Evolutionary conservation across 2,888 invertebrate genomes (phyloP).

Genomic region (Baccha elongata): DNA sequence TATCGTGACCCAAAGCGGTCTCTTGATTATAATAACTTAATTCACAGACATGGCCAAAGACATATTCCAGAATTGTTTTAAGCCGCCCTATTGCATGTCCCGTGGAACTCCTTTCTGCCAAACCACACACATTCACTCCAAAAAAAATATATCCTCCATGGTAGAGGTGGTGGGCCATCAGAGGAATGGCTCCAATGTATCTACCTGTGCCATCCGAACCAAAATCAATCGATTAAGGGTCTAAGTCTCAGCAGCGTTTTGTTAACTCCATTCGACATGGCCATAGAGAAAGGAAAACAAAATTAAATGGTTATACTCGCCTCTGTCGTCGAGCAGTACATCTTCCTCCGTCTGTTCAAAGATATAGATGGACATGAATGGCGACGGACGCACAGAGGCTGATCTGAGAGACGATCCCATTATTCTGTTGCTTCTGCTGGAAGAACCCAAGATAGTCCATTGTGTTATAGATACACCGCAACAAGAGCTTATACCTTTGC

Average conservation of each 20-base stretch:
- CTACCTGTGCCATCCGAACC: slow-evolving; percentile 70
- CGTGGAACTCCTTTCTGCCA: slow-evolving; percentile 2
- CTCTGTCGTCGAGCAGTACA: background rate
- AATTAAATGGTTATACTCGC: slow-evolving; percentile 62
- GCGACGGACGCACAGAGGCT: slow-evolving; percentile 35
- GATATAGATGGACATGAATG: slow-evolving; percentile 26
- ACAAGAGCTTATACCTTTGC: slow-evolving; percentile 59
- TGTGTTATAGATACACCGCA: slow-evolving; percentile 67
- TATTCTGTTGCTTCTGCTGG: slow-evolving; percentile 34
- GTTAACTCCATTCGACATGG: slow-evolving; percentile 72
- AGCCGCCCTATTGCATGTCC: slow-evolving; percentile 55
- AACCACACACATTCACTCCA: slow-evolving; percentile 31
- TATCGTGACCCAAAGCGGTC: slow-evolving; percentile 73
- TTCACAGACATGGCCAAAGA: slow-evolving; percentile 70
- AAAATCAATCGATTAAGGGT: slow-evolving; percentile 73
- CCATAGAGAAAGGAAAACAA: slow-evolving; percentile 67
- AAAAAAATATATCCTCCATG: background rate
- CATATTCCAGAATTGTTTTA: slow-evolving; percentile 68
- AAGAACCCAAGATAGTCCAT: slow-evolving; percentile 40
- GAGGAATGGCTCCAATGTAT: slow-evolving; percentile 53
- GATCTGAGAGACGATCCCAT: slow-evolving; percentile 56
- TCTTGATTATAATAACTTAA: slow-evolving; percentile 73
- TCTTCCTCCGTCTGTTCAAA: background rate
- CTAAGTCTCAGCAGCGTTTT: slow-evolving; percentile 59
- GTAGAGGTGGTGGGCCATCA: slow-evolving; percentile 4